Base-by-base conservation (phyloP, 2,797 vertebrate genomes). In the Odontamblyopus rebecca region DNA sequence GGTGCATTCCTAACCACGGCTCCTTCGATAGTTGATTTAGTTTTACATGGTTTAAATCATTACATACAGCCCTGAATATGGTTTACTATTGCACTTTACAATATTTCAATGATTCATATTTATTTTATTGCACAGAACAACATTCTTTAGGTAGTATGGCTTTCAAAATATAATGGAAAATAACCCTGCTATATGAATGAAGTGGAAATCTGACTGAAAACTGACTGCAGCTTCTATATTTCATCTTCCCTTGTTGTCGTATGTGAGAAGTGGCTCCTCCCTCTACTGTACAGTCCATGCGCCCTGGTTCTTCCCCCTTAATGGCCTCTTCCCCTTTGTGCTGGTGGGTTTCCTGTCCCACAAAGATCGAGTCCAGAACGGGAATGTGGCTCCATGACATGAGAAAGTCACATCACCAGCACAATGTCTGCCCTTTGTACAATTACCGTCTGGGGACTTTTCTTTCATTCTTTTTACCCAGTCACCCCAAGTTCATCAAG, bases 301-400 rank as follows among this genome's bases (percentile, higher is more conserved):
- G 73, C 77, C 76, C 69, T 70, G 27, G 69, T 72, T 85, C 80
- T 76, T 57, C 77, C 82, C 82, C 82, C 78, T 54, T 67, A 68
- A 69, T 86, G 90, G 89, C 89, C 91, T 86, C 89, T 84, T 85
- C 80, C 82, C 85, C 79, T 82, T 73, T 72, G 38, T 79, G 80
- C 78, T 44, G 66, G 85, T 76, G 81, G 65, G 78, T 89, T 90
- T 92, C 89, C 91, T 91, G 89, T 78, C 82, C 81, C 63, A 82
- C 83, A 88, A 88, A 84, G 85, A 86, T 68, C 54, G 35, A 65
- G 83, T 87, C 73, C 79, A 81, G 81, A 68, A 73, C 74, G 56
- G 79, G 71, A 6, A 76, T 74, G 74, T 76, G 72, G 79, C 67
- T 51, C 66, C 6, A 27, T 77, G 70, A 84, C 68, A 53, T 77